Conservation (phyloP, 2,797 vertebrate species). For the Betta splendens region DNA sequence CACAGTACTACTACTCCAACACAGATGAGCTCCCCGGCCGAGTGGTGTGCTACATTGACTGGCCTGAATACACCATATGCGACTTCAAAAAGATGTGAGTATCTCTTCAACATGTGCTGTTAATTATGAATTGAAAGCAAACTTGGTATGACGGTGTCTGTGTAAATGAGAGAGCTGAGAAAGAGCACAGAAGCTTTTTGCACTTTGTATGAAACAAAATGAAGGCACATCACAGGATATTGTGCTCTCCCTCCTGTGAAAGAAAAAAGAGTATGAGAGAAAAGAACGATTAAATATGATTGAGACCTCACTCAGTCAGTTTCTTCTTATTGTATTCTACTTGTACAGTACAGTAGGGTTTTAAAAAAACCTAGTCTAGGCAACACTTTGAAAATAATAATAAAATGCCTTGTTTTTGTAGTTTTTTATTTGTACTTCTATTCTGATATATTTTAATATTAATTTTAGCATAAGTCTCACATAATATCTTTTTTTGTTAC, state of each 20-base stretch:
- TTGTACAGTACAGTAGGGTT: too few species aligned
- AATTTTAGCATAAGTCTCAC: neutral
- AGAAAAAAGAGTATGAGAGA: neutral
- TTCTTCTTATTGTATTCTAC: conserved; percentile 9
- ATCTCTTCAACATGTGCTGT: neutral
- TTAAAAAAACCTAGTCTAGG: neutral
- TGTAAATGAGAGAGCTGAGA: conserved; percentile 7
- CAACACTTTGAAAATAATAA: too few species aligned
- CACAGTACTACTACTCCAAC: conserved; percentile 92
- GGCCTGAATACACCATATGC: conserved; percentile 84
- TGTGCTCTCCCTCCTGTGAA: conserved; percentile 2
- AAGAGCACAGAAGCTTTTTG: conserved; percentile 23
- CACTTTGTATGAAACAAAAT: conserved; percentile 32
- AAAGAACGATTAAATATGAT: conserved; percentile 25
- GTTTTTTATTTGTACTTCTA: neutral
- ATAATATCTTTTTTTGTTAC: neutral
- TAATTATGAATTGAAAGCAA: conserved; percentile 35
- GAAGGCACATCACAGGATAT: conserved; percentile 29
- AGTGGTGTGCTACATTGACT: conserved; percentile 90
- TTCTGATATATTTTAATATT: neutral
- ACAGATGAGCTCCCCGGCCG: conserved; percentile 78
- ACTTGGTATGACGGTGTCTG: conserved; percentile 35
- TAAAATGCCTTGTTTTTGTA: too few species aligned
- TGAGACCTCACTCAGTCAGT: conserved; percentile 9
- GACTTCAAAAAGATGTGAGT: conserved; percentile 90